Base-by-base conservation (phyloP, 2,797 vertebrate species). In the Chloroceryle inda region DNA sequence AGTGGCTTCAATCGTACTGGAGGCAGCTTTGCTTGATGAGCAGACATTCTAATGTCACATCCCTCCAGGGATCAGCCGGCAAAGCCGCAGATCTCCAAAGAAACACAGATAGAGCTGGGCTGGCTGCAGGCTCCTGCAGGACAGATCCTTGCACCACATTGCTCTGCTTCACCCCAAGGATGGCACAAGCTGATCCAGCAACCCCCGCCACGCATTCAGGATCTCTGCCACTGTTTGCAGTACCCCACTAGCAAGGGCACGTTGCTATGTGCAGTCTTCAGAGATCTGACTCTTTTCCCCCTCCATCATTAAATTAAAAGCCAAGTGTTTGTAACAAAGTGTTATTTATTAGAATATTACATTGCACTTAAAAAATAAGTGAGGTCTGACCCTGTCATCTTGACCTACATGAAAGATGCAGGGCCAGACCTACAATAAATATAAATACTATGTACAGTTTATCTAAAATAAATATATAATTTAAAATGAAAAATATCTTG, bases 401-500 rank as follows among this genome's bases (percentile, higher is more conserved):
- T 89, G 62, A 73, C 47, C 10, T 94, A 95, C 66, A n/a, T 0
- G 16, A 95, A 91, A 49, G 53, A 68, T 52, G 33, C 69, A 86
- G 63, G 72, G 53, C 50, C 93, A 94, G 83, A 77, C 84, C 92
- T 71, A 94, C 97, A 98, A 98, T 98, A 98, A 98, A 98, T 98
- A 98, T 98, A 98, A 98, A 98, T 98, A 98, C 97, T 98, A 98
- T 98, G 95, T 97, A 98, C 98, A 98, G 96, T 97, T 98, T 98
- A 95, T 96, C 93, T 97, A 98, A 98, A 98, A 98, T 98, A 98
- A 98, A 98, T 98, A 98, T 97, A 98, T 98, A 98, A 98, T 98
- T 98, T 98, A 98, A 98, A 94, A 98, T 96, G 96, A 98, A 98
- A 98, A 98, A 97, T 96, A 93, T 97, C 91, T 81, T 97, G 97